phyloP scores from a whole-genome alignment of 1,140 invertebrate genomes.

The Bactericera cockerelli region DNA sequence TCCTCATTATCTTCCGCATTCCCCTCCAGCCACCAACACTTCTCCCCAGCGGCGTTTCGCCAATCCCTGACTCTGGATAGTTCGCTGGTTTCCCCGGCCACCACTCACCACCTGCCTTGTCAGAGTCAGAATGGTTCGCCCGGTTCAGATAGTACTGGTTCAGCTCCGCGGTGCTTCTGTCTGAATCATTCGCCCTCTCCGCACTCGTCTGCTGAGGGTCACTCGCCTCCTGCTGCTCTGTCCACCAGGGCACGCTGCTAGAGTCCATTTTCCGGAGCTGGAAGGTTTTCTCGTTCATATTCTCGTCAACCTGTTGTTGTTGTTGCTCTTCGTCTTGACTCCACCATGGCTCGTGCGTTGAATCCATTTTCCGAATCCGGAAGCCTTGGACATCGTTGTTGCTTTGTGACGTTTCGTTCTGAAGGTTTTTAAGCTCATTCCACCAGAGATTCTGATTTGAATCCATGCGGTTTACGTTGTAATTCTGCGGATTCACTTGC shows the following conservation, averaged over 20 bases:
- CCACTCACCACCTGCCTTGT: constrained; percentile 16
- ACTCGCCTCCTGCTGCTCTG: constrained; percentile 37
- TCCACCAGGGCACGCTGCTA: constrained; percentile 52
- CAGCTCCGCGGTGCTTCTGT: constrained; percentile 12
- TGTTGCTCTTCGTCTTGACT: not conserved
- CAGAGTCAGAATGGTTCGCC: constrained; percentile 18
- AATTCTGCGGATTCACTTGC: constrained; percentile 32
- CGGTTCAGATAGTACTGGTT: constrained; percentile 8
- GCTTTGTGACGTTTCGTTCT: constrained; percentile 22
- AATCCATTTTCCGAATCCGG: constrained; percentile 14
- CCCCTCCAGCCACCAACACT: constrained; percentile 41
- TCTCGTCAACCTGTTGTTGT: not conserved
- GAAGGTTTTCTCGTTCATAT: not conserved
- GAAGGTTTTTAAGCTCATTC: constrained; percentile 29
- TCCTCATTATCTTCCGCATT: too few species aligned
- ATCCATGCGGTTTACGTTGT: constrained; percentile 38
- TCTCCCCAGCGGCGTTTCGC: constrained; percentile 32
- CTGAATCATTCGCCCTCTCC: not conserved
- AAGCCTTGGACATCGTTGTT: not conserved
- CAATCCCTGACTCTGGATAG: constrained; percentile 39
- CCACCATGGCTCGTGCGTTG: constrained; percentile 15
- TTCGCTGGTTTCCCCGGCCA: constrained; percentile 23
- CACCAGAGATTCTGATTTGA: constrained; percentile 37
- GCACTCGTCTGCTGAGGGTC: constrained; percentile 25
- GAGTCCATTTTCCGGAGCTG: constrained; percentile 42